These are phyloP conservation scores for Tragulus kanchil DNA, from an alignment of 2,113 vertebrate species.

Conservation along the genomic window DNA sequence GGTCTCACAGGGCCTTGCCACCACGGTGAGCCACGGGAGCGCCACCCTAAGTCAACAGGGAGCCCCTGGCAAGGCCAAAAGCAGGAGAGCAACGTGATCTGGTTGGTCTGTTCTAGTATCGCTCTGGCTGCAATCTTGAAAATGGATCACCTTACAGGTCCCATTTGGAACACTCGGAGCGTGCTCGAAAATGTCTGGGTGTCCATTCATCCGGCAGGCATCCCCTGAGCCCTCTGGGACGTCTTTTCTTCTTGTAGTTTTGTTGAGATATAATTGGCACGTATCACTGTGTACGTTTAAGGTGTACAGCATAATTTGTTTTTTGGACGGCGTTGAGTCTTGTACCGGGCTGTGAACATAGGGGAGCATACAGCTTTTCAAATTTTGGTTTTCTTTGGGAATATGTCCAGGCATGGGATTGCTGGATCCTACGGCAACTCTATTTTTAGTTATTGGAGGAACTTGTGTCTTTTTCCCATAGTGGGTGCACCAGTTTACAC, in stretches of 20 bases:
- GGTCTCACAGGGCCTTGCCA: neutral
- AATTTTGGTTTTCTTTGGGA: neutral
- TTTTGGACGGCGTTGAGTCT: fast-evolving
- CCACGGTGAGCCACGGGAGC: neutral
- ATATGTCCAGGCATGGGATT: neutral
- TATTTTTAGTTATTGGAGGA: neutral
- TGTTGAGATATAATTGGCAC: fast-evolving
- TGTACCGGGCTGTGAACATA: no score
- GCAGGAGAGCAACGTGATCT: neutral
- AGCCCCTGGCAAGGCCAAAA: neutral
- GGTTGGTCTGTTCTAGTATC: fast-evolving
- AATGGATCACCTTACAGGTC: neutral
- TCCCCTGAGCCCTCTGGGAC: neutral
- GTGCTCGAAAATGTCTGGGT: neutral
- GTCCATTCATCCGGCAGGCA: no score
- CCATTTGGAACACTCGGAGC: neutral
- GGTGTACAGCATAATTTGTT: neutral
- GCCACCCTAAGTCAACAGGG: neutral
- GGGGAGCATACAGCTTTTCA: fast-evolving
- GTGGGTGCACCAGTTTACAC: neutral
- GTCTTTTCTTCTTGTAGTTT: neutral
- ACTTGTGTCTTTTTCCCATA: fast-evolving
- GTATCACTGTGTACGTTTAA: fast-evolving
- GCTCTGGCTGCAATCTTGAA: neutral
- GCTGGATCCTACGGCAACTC: neutral